Conservation (phyloP, 2,113 vertebrate species). For the Ranitomeya variabilis region DNA sequence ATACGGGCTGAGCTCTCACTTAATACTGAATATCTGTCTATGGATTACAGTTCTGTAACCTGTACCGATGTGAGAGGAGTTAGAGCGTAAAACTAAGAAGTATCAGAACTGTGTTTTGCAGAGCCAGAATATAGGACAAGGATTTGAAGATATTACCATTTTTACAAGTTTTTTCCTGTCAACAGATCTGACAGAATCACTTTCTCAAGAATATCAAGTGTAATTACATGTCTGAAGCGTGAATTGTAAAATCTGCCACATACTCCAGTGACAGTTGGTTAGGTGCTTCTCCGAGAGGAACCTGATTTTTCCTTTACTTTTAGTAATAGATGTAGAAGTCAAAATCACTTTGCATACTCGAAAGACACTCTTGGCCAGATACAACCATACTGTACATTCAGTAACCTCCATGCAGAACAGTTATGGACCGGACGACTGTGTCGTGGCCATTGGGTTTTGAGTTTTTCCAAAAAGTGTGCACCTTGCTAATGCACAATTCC, state of each 20-base stretch:
- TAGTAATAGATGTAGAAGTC: not conserved
- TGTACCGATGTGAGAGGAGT: not conserved
- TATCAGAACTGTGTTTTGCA: not conserved
- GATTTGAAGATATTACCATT: conserved; percentile 1
- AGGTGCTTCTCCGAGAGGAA: not conserved
- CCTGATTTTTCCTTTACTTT: not conserved
- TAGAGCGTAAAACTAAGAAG: not conserved
- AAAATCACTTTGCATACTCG: not conserved
- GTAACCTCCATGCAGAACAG: not conserved
- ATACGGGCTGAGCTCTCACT: conserved; percentile 1
- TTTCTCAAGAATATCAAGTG: conserved; percentile 3
- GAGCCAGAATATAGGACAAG: not conserved
- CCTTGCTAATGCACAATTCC: too few relatives aligned
- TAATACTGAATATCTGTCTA: not conserved
- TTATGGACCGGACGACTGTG: not conserved
- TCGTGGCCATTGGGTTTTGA: too few relatives aligned
- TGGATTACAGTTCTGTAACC: not conserved
- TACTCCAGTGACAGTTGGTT: not conserved
- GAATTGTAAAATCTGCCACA: conserved; percentile 26
- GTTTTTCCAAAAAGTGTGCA: too few relatives aligned
- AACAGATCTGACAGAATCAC: conserved; percentile 1
- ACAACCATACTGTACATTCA: not conserved
- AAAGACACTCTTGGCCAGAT: not conserved
- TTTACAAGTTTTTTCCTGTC: conserved; percentile 8
- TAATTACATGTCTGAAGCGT: not conserved